Evolutionary conservation across 53 echinoderm and acorn worm species (phyloP), one percentile per base, ranked within the genome.

Genomic region (Patiria pectinifera): DNA sequence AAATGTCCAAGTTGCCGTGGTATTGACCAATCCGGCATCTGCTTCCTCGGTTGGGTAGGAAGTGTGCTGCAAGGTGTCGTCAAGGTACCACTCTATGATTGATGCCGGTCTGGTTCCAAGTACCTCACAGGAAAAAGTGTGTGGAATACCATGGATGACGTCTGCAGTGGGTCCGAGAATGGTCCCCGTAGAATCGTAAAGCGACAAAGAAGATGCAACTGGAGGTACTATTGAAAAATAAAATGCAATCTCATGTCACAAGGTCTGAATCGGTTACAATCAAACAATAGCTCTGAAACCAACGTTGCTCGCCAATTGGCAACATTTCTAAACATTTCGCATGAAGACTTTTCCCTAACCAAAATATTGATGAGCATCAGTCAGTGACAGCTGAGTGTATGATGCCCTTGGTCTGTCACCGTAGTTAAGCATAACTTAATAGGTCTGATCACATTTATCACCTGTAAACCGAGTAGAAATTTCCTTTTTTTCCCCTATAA

Each of bases 51-150:
- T 62, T 19, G 85, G 85, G 16, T 59, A 7, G 45, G 10, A 2
- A 69, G 85, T 85, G 23, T 69, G 18, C 47, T 70, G 69, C 19
- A 85, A 24, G 46, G 47, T 70, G 44, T 85, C 19, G 69, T 85
- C 69, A 14, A 85, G 85, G 85, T 85, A 85, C 85, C 85, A 85
- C 70, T 85, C 71, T 14, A 85, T 70, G 85, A 43, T 85, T 11
- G 70, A 9, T 23, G 85, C 85, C 15, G 85, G 85, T 85, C 85
- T 85, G 11, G 85, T 85, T 0, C 19, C 85, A 69, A 45, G 45
- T 46, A 46, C 85, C 45, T 45, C 45, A 60, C 85, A 85, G 1
- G 85, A 5, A 62, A 69, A 70, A 69, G 70, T 45, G 69, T 45
- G 70, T 16, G 15, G 45, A 22, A 69, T 70, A 15, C 70, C 70